Base-by-base conservation (phyloP, 1,140 invertebrate species). In the Panulirus ornatus region DNA sequence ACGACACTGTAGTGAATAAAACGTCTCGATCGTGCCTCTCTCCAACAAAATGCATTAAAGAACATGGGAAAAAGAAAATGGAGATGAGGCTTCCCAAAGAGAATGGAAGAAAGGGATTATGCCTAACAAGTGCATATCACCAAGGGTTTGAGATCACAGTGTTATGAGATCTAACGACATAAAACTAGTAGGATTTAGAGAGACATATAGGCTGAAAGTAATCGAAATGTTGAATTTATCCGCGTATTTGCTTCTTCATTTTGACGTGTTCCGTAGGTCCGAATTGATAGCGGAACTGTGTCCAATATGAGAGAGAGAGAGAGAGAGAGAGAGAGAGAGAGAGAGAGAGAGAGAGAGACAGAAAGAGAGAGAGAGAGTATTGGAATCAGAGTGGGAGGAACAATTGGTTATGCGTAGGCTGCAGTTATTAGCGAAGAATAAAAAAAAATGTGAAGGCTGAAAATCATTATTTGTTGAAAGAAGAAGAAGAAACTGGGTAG, bases 281-380 rank as follows among this genome's bases (percentile, higher is more conserved):
- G 22, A 47, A 11, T 51, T 6, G 27, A 19, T 51, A n/a, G 6
- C 8, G 42, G 27, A 51, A 44, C 34, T 30, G 34, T 27, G 54
- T 14, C 14, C 34, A 42, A 40, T 19, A 40, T 40, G 73, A 76
- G 38, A 76, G 73, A 76, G 73, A 76, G 38, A 76, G 73, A 76
- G 38, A 42, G 2, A 76, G 38, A 76, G 38, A 42, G 73, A 76
- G 38, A 76, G 73, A 76, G 51, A 82, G 79, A 82, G 78, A 51
- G 27, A 58, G 51, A 58, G n/a, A 58, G 42, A 58, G 42, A 82
- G 51, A 58, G 73, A 42, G 73, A 76, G 1, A 11, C 2, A 42
- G 0, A 8, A 36, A 76, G 22, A 5, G 16, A 76, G 14, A n/a
- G 27, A 0, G 27, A 16, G 1, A 38, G 38, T 75, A 11, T 22